phyloP scores from a whole-genome alignment of 92 coral and sea anemone genomes.

The Blastomussa wellsi region DNA sequence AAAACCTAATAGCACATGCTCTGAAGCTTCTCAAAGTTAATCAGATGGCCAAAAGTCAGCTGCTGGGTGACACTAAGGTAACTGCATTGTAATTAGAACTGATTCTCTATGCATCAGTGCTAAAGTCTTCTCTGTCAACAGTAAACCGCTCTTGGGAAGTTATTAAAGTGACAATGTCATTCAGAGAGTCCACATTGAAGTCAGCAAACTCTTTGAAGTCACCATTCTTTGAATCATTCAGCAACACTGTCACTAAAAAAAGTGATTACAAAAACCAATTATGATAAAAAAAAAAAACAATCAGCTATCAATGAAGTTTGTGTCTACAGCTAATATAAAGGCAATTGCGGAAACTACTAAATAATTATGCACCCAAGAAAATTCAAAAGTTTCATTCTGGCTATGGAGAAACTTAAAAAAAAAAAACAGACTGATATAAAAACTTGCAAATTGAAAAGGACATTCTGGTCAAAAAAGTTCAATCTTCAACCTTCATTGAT shows the following conservation, averaged over 20 bases:
- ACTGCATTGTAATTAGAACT: no score
- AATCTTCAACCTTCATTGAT: no score
- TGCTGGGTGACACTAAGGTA: not conserved
- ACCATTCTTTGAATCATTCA: constrained; percentile 75
- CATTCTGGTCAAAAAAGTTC: not conserved
- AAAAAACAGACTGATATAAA: not conserved
- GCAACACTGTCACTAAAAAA: constrained; percentile 72
- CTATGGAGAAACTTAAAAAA: not conserved
- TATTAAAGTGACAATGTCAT: constrained; percentile 59
- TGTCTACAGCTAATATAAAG: not conserved
- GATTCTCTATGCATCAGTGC: not conserved
- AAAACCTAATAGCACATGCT: not conserved
- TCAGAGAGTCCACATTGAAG: constrained; percentile 83
- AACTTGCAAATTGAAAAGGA: not conserved
- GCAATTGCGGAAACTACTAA: not conserved
- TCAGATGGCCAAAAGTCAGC: not conserved
- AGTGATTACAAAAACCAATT: constrained; percentile 2
- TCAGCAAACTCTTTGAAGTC: constrained; percentile 77
- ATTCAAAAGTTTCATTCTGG: not conserved
- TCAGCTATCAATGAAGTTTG: not conserved
- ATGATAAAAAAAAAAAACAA: not conserved
- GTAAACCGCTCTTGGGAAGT: constrained; percentile 43
- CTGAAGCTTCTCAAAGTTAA: not conserved
- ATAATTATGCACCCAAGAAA: not conserved
- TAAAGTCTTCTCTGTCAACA: constrained; percentile 38